Percentiles rank a stretch among this genome's conserved stretches.
These are phyloP conservation scores for Seriola rivoliana DNA, from an alignment of 2,113 vertebrate species.

Conservation along the genomic window DNA sequence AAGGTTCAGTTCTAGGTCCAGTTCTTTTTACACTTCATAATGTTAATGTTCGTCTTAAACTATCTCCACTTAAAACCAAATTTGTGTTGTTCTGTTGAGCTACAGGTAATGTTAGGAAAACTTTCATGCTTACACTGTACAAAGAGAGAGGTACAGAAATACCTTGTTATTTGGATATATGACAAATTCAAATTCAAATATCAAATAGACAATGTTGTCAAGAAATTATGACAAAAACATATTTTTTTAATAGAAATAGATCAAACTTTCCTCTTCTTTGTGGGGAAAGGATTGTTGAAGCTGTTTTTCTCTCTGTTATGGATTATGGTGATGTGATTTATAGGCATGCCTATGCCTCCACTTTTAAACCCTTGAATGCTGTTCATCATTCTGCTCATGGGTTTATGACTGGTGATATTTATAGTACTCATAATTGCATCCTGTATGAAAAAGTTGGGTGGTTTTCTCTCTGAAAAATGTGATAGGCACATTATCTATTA, in stretches of 20 bases:
- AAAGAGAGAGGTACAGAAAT: neutral
- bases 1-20: neutral
- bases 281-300: neutral
- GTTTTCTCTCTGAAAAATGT: neutral
- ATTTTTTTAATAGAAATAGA: neutral
- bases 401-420: neutral
- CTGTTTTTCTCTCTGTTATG: neutral
- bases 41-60: neutral
- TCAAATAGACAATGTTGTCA: neutral
- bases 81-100: neutral
- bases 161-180: neutral
- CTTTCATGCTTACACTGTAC: neutral
- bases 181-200: neutral
- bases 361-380: no score
- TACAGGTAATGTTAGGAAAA: neutral
- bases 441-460: neutral
- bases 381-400: neutral
- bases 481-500: neutral
- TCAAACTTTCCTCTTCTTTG: neutral
- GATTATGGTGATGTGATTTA: neutral
- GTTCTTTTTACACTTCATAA: neutral
- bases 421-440: neutral
- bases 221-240: neutral
- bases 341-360: no score
- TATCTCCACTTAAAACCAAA: neutral